Base-by-base conservation (phyloP, 2,888 invertebrate genomes). In the Parnassius orleans region DNA sequence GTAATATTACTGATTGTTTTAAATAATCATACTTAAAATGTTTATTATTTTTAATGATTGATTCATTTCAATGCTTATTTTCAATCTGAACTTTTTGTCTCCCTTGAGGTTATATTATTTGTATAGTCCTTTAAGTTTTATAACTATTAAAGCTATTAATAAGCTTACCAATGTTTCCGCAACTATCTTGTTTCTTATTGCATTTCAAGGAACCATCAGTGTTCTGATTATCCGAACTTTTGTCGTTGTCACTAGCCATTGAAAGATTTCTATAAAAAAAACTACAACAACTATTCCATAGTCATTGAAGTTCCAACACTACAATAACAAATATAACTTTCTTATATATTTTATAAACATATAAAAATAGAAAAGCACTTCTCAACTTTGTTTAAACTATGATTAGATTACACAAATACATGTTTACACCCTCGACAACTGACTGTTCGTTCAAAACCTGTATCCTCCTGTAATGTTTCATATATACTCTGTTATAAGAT, bases 171-270 rank as follows among this genome's bases (percentile, higher is more conserved):
- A 76, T 77, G 71, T 75, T 83, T 73, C 76, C 83, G 78, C 74
- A 74, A 72, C 76, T 85, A 63, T 72, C 76, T 77, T 81, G 81
- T 74, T 84, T 89, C 73, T 83, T 89, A 72, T 72, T 83, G 75
- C 72, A 83, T 73, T 84, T 91, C 72, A 88, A 59, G 65, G 87
- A 86, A 73, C 86, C 87, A 75, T 89, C 86, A 70, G 86, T 87
- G 79, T 86, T 89, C 70, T 83, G 85, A 86, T 83, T 86, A 83
- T 80, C 83, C 71, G 82, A 88, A 90, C 82, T 85, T 87, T 88
- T 90, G 75, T 89, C 88, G 84, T 81, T 88, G 86, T 91, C 91
- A 91, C 88, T 90, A 83, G 90, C 90, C 90, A 91, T 91, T 86
- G 89, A 87, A 88, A 83, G 75, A 76, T 79, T 69, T 74, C 67